Percentiles rank a stretch among this genome's conserved stretches.
Evolutionary conservation across 1,140 invertebrate species (phyloP).

Genomic region (Papilio polytes): DNA sequence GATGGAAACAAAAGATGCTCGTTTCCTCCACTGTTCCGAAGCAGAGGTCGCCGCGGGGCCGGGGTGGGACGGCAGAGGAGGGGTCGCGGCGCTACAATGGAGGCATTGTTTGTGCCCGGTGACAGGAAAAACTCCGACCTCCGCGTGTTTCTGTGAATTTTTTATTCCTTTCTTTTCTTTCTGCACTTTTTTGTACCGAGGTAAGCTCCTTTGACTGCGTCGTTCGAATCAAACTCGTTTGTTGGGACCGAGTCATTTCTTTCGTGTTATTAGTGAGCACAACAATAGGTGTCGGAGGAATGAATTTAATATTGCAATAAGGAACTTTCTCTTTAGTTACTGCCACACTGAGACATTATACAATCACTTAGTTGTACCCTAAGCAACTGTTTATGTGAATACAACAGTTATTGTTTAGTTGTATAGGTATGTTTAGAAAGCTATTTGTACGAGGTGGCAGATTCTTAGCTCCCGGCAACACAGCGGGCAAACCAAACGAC

Average conservation of each 20-base stretch:
- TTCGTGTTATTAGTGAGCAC: slow-evolving; percentile 27
- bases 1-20: slow-evolving; percentile 81
- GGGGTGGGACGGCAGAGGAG: slow-evolving; percentile 42
- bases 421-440: background rate
- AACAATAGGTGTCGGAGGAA: background rate
- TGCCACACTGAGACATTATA: too few species aligned
- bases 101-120: slow-evolving; percentile 82
- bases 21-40: slow-evolving; percentile 72
- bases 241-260: slow-evolving; percentile 52
- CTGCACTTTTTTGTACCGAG: slow-evolving; percentile 65
- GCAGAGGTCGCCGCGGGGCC: slow-evolving; percentile 49
- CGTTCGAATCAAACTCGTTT: slow-evolving; percentile 74
- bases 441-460: slow-evolving; percentile 50
- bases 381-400: too few species aligned
- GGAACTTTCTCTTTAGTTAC: slow-evolving; percentile 1
- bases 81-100: slow-evolving; percentile 66
- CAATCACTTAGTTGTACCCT: too few species aligned
- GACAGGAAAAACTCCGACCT: slow-evolving; percentile 83
- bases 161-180: slow-evolving; percentile 77
- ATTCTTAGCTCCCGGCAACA: slow-evolving; percentile 53
- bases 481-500: slow-evolving; percentile 52
- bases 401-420: background rate
- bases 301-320: slow-evolving; percentile 13
- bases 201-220: slow-evolving; percentile 75
- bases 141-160: slow-evolving; percentile 83